These are phyloP conservation scores for Leucozona laternaria DNA, from an alignment of 2,888 invertebrate genomes.

Conservation along the genomic window DNA sequence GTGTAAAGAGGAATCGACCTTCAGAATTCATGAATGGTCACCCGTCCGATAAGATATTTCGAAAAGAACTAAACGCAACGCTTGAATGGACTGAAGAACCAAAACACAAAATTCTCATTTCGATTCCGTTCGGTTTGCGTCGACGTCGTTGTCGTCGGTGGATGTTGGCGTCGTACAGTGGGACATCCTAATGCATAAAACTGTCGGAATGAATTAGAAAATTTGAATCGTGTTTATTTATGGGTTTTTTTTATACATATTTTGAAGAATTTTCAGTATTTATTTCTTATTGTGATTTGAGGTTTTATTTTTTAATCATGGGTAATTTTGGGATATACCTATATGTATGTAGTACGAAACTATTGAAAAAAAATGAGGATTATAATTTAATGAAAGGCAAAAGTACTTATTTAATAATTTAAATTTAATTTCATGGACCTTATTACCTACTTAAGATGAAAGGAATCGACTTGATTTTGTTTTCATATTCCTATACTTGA, in stretches of 20 bases:
- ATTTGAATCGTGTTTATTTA: neutral
- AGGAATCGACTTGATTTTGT: too few species aligned
- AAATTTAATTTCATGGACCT: too few species aligned
- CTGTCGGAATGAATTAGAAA: neutral
- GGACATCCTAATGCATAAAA: neutral
- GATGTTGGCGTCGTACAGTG: neutral
- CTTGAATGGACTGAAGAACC: constrained; percentile 70
- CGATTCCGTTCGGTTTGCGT: constrained; percentile 61
- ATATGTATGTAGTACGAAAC: too few species aligned
- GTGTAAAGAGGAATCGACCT: constrained; percentile 18
- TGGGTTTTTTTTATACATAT: neutral
- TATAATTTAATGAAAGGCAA: too few species aligned
- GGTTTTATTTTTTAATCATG: too few species aligned
- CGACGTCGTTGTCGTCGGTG: constrained; percentile 74
- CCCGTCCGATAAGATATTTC: constrained; percentile 70
- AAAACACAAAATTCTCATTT: constrained; percentile 66
- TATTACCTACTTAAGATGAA: too few species aligned
- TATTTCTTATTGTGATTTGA: too few species aligned
- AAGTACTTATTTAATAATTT: too few species aligned
- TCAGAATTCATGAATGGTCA: constrained; percentile 61
- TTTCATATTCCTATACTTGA: too few species aligned
- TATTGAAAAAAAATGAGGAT: too few species aligned
- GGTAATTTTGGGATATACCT: too few species aligned
- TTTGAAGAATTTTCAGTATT: neutral
- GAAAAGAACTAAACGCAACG: constrained; percentile 73